Percentiles rank a stretch among this genome's conserved stretches.
Evolutionary conservation across 2,888 invertebrate genomes (phyloP).

Genomic region (Caenorhabditis japonica): DNA sequence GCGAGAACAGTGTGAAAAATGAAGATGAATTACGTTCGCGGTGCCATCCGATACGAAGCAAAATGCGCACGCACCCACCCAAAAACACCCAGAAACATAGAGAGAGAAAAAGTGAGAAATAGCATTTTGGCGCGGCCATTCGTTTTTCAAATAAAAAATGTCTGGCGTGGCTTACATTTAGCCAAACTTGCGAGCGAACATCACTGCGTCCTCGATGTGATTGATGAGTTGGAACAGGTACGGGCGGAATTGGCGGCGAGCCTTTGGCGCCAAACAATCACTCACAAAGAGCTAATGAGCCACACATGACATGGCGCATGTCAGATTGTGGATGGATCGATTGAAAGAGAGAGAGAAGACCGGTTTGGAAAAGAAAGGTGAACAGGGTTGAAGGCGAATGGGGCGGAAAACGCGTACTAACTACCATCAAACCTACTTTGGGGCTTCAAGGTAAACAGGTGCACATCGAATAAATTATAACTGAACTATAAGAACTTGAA

Average conservation of each 20-base stretch:
- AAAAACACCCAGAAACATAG: too few relatives aligned
- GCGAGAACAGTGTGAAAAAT: conserved; percentile 50
- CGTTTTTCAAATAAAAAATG: conserved; percentile 17
- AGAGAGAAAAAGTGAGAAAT: too few relatives aligned
- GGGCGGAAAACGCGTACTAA: conserved; percentile 1
- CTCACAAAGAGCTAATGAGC: conserved; percentile 39
- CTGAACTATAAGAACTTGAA: too few relatives aligned
- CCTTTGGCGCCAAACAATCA: conserved; percentile 33
- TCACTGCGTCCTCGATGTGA: conserved; percentile 20
- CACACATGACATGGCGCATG: conserved; percentile 35
- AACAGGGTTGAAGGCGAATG: conserved; percentile 10
- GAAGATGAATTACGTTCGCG: conserved; percentile 48
- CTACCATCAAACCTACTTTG: conserved; percentile 7
- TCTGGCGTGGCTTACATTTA: conserved; percentile 10
- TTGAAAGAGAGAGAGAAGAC: too few relatives aligned
- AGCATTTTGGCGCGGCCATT: conserved; percentile 10
- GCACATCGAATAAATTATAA: too few relatives aligned
- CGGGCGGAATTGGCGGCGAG: conserved; percentile 16
- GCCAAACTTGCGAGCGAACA: conserved; percentile 26
- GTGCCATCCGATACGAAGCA: conserved; percentile 3
- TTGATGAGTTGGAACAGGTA: conserved; percentile 45
- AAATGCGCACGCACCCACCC: conserved; percentile 1
- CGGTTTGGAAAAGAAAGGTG: conserved; percentile 3
- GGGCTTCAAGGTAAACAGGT: background rate
- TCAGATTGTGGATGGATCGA: conserved; percentile 10